These are phyloP conservation scores for Datnioides undecimradiatus DNA, from an alignment of 2,113 vertebrate genomes.

Conservation along the genomic window DNA sequence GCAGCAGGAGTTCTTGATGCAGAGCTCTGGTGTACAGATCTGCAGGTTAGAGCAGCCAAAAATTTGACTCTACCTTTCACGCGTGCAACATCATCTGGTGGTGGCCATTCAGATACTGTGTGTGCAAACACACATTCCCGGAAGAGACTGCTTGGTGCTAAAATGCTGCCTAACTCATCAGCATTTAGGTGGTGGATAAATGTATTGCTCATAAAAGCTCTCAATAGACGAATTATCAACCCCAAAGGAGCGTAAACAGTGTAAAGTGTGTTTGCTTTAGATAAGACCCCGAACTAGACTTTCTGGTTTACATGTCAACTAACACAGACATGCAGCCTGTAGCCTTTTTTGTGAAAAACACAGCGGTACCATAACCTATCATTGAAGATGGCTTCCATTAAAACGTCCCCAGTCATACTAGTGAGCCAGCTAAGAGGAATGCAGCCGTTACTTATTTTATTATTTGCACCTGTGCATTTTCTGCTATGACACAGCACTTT, in stretches of 20 bases:
- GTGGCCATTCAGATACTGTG: background rate
- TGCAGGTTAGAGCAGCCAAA: background rate
- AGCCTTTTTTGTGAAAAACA: background rate
- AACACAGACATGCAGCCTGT: background rate
- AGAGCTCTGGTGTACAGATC: background rate
- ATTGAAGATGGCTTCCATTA: background rate
- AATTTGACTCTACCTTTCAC: slow-evolving; percentile 7
- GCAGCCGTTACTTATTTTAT: background rate
- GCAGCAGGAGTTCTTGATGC: slow-evolving; percentile 27
- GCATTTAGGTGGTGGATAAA: background rate
- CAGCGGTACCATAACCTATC: background rate
- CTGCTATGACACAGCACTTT: background rate
- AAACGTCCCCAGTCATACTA: background rate
- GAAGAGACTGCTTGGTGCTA: slow-evolving; percentile 32
- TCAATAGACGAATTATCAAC: background rate
- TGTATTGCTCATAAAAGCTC: slow-evolving; percentile 17
- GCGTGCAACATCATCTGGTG: background rate
- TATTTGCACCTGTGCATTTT: background rate
- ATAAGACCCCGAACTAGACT: slow-evolving; percentile 20
- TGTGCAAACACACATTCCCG: background rate
- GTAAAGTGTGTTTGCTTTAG: slow-evolving; percentile 21
- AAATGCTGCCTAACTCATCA: slow-evolving; percentile 13
- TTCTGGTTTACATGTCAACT: slow-evolving; percentile 4
- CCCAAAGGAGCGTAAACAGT: background rate
- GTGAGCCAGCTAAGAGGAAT: background rate